These are phyloP conservation scores for Naja naja DNA, from an alignment of 2,113 vertebrate species.

Conservation along the genomic window DNA sequence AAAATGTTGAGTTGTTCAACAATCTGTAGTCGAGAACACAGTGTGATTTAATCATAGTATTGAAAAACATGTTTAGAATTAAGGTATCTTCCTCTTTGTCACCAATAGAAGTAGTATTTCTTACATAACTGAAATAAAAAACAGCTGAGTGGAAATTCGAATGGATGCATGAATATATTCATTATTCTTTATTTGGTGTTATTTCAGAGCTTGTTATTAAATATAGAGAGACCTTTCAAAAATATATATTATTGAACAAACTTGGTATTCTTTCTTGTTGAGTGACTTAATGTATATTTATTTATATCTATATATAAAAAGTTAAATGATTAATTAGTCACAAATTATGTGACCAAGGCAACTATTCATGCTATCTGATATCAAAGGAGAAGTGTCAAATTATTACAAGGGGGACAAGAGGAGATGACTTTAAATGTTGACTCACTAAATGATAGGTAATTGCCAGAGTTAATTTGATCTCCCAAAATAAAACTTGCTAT, in stretches of 20 bases:
- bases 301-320: not conserved
- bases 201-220: not conserved
- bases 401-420: not conserved
- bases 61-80: not conserved
- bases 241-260: not conserved
- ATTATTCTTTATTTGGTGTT: not conserved
- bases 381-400: not conserved
- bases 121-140: not conserved
- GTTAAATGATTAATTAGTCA: slow-evolving; percentile 12
- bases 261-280: not conserved
- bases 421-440: not conserved
- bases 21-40: not conserved
- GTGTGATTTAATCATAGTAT: not conserved
- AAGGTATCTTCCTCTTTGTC: not conserved
- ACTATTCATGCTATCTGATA: not conserved
- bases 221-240: not conserved
- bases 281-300: not conserved
- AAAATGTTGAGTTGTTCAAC: not conserved
- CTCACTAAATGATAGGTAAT: not conserved
- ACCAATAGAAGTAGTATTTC: not conserved
- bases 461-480: not conserved
- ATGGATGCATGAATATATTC: not conserved
- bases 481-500: not conserved
- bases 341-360: not conserved
- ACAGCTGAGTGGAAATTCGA: not conserved